Evolutionary conservation across 2,888 invertebrate genomes (phyloP).

Genomic region (Serrognathus titanus): DNA sequence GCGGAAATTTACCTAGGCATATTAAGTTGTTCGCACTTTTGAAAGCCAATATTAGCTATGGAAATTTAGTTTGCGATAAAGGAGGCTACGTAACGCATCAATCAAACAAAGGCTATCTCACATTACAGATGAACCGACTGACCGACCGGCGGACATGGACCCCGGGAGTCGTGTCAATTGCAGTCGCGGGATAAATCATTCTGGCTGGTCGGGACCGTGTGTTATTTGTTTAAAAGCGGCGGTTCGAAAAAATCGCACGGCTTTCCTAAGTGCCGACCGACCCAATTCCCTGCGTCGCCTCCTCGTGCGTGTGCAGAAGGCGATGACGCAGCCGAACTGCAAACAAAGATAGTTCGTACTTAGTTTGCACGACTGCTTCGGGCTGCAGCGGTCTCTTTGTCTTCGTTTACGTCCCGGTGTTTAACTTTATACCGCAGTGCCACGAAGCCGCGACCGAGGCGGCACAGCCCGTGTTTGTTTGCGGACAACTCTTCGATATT

Average conservation of each 20-base stretch:
- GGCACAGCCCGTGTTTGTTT: conserved; percentile 23
- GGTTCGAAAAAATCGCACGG: no score
- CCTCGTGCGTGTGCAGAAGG: no score
- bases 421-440: conserved; percentile 44
- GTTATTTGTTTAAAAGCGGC: conserved; percentile 16
- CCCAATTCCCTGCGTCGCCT: no score
- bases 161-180: conserved; percentile 24
- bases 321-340: conserved; percentile 21
- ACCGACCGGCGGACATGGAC: conserved; percentile 22
- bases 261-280: no score
- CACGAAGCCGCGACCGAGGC: conserved; percentile 24
- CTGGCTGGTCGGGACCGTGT: conserved; percentile 13
- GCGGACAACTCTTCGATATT: conserved; percentile 17
- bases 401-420: conserved; percentile 43
- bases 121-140: conserved; percentile 32
- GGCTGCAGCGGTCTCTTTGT: conserved; percentile 45
- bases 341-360: conserved; percentile 40
- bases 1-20: conserved; percentile 36
- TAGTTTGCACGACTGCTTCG: conserved; percentile 37
- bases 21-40: conserved; percentile 40
- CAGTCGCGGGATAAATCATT: conserved; percentile 32
- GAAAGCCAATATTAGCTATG: conserved; percentile 39
- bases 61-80: conserved; percentile 36
- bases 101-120: conserved; percentile 35
- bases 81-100: conserved; percentile 35